Evolutionary conservation across 2,113 vertebrate species (phyloP), one percentile per base, ranked within the genome.

Genomic region (Riparia riparia): DNA sequence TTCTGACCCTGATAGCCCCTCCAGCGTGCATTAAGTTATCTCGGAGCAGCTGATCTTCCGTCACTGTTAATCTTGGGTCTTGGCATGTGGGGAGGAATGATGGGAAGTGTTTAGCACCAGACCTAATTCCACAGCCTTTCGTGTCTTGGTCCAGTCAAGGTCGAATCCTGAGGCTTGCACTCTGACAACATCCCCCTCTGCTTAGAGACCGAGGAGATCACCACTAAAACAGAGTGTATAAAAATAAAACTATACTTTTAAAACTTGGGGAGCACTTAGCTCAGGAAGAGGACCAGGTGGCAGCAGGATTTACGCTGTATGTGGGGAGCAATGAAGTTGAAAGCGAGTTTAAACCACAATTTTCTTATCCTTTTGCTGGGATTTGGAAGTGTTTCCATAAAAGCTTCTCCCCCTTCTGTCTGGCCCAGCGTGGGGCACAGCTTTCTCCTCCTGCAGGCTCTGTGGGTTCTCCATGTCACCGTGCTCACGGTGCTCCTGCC

Each of bases 271-370:
- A 42, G 18, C 14, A 5, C 45, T 49, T 18, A 37, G 45, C 57
- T 79, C 14, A 56, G 58, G 57, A 64, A 6, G 32, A 71, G 32
- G 49, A 74, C 18, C 0, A 7, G 34, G 32, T 56, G 49, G 9
- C 56, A 78, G 37, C 29, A 93, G 71, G 21, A 50, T 10, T 6
- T 12, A 1, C 0, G 0, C 1, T 29, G 39, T 6, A 1, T 9
- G 44, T 24, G 60, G 39, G 28, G 60, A 58, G 32, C 17, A 91
- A 47, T 17, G 7, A 31, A 47, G 26, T 3, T 56, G 24, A 56
- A 56, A 73, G 17, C 17, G 24, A 56, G 3, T 63, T 83, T n/a
- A 68, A 53, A 24, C 12, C 4, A 3, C 5, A 10, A 4, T 26
- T 53, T 69, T 61, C 20, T 63, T 5, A 54, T 6, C 6, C 17